phyloP scores from a whole-genome alignment of 2,888 invertebrate genomes.

The Pandemis cinnamomeana region DNA sequence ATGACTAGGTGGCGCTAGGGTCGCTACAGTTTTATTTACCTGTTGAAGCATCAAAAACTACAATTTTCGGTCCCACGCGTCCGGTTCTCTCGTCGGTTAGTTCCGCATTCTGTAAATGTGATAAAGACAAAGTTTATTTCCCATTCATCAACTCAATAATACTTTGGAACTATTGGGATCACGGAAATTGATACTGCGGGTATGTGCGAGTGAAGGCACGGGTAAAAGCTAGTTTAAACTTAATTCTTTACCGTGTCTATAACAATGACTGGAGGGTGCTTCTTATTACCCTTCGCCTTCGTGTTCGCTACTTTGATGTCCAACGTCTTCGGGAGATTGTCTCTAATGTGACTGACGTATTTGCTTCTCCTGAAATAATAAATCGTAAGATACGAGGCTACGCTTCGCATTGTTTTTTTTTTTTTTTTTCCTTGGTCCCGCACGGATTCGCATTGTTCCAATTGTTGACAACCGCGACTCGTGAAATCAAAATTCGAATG shows the following conservation, averaged over 20 bases:
- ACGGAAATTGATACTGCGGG: too few species aligned
- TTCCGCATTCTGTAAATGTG: slow-evolving; percentile 57
- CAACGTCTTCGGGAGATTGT: slow-evolving; percentile 68
- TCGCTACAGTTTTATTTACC: slow-evolving; percentile 57
- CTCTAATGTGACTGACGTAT: slow-evolving; percentile 73
- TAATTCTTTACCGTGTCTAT: slow-evolving; percentile 47
- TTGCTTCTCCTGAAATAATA: slow-evolving; percentile 62
- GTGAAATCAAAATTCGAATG: too few species aligned
- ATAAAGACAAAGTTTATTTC: background rate
- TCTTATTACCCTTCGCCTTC: slow-evolving; percentile 64
- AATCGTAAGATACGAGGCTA: background rate
- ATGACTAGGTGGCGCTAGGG: too few species aligned
- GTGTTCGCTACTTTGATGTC: slow-evolving; percentile 63
- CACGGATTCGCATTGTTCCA: background rate
- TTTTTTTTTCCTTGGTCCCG: too few species aligned
- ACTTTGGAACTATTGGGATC: too few species aligned
- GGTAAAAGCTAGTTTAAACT: background rate
- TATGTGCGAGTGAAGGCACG: too few species aligned
- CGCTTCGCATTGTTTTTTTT: background rate
- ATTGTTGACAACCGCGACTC: too few species aligned
- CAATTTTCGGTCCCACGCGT: slow-evolving; percentile 74
- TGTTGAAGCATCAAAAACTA: slow-evolving; percentile 78
- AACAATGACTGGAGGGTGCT: slow-evolving; percentile 54
- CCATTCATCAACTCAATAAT: too few species aligned
- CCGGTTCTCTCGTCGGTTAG: slow-evolving; percentile 67